These are phyloP conservation scores for Eurystomus glaucurus DNA, from an alignment of 2,797 vertebrate species.

Conservation along the genomic window DNA sequence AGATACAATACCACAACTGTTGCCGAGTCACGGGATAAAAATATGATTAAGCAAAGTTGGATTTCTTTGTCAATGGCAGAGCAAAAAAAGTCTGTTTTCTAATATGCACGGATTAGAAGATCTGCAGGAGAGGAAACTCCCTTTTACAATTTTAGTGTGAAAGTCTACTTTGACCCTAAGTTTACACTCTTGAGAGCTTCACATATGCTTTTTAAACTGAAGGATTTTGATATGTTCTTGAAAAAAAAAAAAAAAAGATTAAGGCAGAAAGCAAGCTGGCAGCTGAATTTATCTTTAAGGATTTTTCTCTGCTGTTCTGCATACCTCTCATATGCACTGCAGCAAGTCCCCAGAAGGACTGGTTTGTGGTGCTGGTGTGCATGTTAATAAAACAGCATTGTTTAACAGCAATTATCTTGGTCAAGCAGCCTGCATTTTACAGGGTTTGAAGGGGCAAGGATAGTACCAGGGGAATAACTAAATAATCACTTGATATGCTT, in stretches of 20 bases:
- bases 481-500: not conserved
- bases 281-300: not conserved
- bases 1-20: not conserved
- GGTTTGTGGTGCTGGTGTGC: not conserved
- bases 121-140: conserved; percentile 25
- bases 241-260: not conserved
- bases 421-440: not conserved
- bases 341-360: not conserved
- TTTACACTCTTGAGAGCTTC: not conserved
- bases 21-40: conserved; percentile 23
- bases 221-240: not conserved
- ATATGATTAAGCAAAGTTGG: not conserved
- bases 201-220: not conserved
- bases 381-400: conserved; percentile 14
- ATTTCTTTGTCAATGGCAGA: conserved; percentile 21
- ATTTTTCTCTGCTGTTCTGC: not conserved
- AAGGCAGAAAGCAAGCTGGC: not conserved
- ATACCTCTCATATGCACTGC: not conserved
- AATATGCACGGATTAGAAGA: not conserved
- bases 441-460: not conserved
- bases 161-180: not conserved
- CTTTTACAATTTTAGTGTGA: not conserved
- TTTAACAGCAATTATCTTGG: conserved; percentile 10
- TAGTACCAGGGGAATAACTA: not conserved
- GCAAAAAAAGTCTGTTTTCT: not conserved